These are phyloP conservation scores for Lepidurus arcticus DNA, from an alignment of 1,140 invertebrate species.

Conservation along the genomic window DNA sequence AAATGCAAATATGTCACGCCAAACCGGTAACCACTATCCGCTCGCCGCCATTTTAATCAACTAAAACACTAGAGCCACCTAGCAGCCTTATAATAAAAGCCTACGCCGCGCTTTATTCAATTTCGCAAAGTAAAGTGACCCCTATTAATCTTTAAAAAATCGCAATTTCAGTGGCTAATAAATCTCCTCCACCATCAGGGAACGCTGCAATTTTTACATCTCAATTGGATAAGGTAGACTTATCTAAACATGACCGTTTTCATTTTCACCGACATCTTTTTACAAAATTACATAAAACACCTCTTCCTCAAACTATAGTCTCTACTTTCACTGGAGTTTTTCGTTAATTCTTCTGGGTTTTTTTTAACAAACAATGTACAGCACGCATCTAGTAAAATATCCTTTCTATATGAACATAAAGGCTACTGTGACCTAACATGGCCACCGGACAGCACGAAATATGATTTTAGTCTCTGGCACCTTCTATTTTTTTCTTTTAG, in stretches of 20 bases:
- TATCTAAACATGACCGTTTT: constrained; percentile 10
- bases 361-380: constrained; percentile 22
- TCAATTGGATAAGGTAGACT: not conserved
- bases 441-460: constrained; percentile 9
- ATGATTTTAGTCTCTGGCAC: constrained; percentile 3
- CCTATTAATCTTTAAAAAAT: too few species aligned
- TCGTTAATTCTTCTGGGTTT: constrained; percentile 1
- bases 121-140: too few species aligned
- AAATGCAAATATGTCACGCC: constrained; percentile 7
- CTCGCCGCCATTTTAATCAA: constrained; percentile 21
- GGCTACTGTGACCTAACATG: constrained; percentile 3
- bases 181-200: not conserved
- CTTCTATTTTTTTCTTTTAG: not conserved
- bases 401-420: constrained; percentile 20
- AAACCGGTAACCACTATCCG: constrained; percentile 21
- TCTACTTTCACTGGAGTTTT: constrained; percentile 15
- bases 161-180: not conserved
- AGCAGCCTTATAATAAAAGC: not conserved
- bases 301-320: not conserved
- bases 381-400: not conserved
- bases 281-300: not conserved
- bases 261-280: not conserved
- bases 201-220: not conserved
- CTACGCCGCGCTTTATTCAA: not conserved
- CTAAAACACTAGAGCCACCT: not conserved